Base-by-base conservation (phyloP, 2,888 invertebrate species). In the Idaea dimidiata region DNA sequence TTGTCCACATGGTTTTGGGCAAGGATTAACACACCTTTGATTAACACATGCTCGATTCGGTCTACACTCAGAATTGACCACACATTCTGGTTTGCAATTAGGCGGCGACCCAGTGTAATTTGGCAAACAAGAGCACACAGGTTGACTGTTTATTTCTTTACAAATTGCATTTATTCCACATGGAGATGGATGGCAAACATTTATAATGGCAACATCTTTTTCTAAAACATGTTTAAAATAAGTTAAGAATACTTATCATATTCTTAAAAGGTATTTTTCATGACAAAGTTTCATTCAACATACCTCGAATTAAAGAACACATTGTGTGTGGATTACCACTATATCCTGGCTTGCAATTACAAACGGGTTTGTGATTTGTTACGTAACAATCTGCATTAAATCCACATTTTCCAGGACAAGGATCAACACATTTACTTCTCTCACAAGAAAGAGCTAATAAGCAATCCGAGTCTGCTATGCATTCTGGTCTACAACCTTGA, bases 161-260 rank as follows among this genome's bases (percentile, higher is more conserved):
- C 97, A 97, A 70, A 95, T 93, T 8, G 96, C 94, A 82, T 96
- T 96, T 0, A 88, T 72, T 54, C 96, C 96, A 84, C 97, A 97
- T 7, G 95, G 94, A 2, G 96, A 95, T 58, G 96, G 96, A 75
- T 94, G 93, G 76, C 97, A 97, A 6, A 96, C 95, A 76, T 95
- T 85, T 43, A 87, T 65, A n/a, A 80, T 66, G 18, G 76, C 81
- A 58, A 82, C 61, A 70, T 87, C 86, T 61, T 80, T 79, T 71
- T 86, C 90, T 91, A 81, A 74, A 87, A 83, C 65, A 62, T 10
- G 7, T 7, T 59, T 16, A 62, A n/a, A 62, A 59, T 17, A 64
- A 53, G 14, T 17, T 17, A 33, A 24, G 58, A 59, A 24, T 58
- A 43, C 43, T 8, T 43, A 24, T 43, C 3, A 10, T 10, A 43